Conservation (phyloP, 2,888 invertebrate genomes). For the Punctoribates punctum region DNA sequence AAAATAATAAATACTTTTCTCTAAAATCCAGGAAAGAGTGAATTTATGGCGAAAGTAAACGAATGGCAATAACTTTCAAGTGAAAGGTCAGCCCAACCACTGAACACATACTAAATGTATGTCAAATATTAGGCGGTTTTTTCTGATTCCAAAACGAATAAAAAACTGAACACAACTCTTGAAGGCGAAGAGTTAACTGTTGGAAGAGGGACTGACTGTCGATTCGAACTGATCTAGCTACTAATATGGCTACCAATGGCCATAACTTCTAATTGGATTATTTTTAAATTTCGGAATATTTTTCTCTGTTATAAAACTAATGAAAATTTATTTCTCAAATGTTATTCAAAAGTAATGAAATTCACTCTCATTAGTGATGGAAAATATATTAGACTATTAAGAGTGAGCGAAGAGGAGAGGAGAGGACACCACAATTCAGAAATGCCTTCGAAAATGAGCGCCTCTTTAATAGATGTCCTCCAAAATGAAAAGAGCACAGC, state of each 20-base stretch:
- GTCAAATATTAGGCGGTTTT: too few relatives aligned
- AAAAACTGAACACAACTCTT: too few relatives aligned
- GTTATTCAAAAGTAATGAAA: neutral
- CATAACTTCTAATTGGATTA: neutral
- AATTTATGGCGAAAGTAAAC: neutral
- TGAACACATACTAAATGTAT: too few relatives aligned
- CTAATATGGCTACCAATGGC: too few relatives aligned
- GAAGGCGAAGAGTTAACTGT: too few relatives aligned
- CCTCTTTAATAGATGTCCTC: slow-evolving; percentile 1
- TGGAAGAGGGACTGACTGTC: too few relatives aligned
- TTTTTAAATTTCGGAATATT: neutral
- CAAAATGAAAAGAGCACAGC: neutral
- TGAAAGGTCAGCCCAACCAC: too few relatives aligned
- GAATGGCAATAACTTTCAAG: neutral
- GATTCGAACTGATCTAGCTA: too few relatives aligned
- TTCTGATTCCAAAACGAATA: too few relatives aligned
- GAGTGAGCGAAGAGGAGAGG: neutral
- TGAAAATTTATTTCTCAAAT: neutral
- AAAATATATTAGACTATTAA: slow-evolving; percentile 5
- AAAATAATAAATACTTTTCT: neutral
- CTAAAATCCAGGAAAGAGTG: neutral
- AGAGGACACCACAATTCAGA: neutral
- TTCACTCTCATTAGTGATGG: neutral
- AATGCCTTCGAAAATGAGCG: neutral
- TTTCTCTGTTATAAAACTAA: neutral